Percentiles rank a stretch among this genome's conserved stretches.
Conservation (phyloP, 1,140 invertebrate genomes). For the Heliconius himera region DNA sequence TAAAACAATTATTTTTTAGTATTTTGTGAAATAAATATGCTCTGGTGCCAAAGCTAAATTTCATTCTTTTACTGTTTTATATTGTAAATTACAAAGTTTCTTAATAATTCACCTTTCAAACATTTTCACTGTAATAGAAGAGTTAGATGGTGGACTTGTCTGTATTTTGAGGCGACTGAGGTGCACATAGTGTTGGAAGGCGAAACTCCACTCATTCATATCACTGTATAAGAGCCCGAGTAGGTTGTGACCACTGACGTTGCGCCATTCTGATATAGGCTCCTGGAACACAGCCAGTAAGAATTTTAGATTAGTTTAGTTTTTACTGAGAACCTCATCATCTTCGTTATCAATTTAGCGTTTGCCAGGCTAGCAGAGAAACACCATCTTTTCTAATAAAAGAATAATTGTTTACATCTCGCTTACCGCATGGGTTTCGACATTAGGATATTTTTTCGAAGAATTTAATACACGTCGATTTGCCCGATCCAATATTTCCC, state of each 20-base stretch:
- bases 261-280: conserved; percentile 91
- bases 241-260: conserved; percentile 91
- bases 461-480: conserved; percentile 91
- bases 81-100: background rate
- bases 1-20: no score
- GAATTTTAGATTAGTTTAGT: background rate
- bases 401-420: background rate
- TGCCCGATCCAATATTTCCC: conserved; percentile 94
- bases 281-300: conserved; percentile 78
- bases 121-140: conserved; percentile 87
- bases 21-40: no score
- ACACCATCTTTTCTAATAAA: background rate
- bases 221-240: conserved; percentile 92
- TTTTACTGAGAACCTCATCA: no score
- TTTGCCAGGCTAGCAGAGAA: no score
- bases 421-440: conserved; percentile 76
- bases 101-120: conserved; percentile 87
- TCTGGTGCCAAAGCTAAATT: no score
- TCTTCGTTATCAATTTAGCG: no score
- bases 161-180: conserved; percentile 93
- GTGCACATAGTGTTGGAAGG: conserved; percentile 95
- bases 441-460: conserved; percentile 83
- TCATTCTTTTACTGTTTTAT: background rate
- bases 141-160: conserved; percentile 81
- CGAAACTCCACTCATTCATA: conserved; percentile 88